Evolutionary conservation across 2,888 invertebrate genomes (phyloP).

Genomic region (Azorinus chamasolen): DNA sequence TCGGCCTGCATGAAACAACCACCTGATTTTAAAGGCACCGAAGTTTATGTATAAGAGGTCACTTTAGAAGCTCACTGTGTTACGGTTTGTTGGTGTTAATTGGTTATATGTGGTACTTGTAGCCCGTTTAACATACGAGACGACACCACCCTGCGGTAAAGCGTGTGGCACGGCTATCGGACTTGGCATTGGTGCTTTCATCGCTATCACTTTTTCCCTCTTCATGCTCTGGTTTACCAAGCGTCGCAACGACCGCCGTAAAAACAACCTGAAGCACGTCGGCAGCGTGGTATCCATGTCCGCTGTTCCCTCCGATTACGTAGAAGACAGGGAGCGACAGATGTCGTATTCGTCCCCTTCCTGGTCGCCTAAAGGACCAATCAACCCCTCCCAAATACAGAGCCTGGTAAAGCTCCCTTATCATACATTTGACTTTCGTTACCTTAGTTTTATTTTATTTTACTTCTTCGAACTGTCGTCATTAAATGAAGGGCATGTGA

Average conservation of each 20-base stretch:
- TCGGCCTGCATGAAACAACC: too few relatives aligned
- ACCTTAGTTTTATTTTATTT: too few relatives aligned
- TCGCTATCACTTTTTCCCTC: conserved; percentile 59
- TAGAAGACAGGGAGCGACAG: conserved; percentile 77
- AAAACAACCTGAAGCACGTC: conserved; percentile 79
- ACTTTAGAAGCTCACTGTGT: too few relatives aligned
- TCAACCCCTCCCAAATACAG: conserved; percentile 41
- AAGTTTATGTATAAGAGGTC: too few relatives aligned
- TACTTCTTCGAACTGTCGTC: too few relatives aligned
- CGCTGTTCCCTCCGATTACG: conserved; percentile 85
- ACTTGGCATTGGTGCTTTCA: conserved; percentile 62
- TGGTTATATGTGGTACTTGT: too few relatives aligned
- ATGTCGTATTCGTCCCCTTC: conserved; percentile 65
- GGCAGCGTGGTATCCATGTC: conserved; percentile 83
- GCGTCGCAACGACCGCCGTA: conserved; percentile 67
- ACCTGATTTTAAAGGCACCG: too few relatives aligned
- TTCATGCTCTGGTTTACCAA: conserved; percentile 68
- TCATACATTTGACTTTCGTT: too few relatives aligned
- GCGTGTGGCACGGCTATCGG: conserved; percentile 66
- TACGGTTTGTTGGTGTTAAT: too few relatives aligned
- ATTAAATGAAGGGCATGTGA: too few relatives aligned
- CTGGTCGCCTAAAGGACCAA: conserved; percentile 65
- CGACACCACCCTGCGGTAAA: conserved; percentile 48
- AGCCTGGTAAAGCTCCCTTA: conserved; percentile 47
- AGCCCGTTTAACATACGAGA: conserved; percentile 15